Evolutionary conservation across 2,888 invertebrate genomes (phyloP).

Genomic region (Apotomis betuletana): DNA sequence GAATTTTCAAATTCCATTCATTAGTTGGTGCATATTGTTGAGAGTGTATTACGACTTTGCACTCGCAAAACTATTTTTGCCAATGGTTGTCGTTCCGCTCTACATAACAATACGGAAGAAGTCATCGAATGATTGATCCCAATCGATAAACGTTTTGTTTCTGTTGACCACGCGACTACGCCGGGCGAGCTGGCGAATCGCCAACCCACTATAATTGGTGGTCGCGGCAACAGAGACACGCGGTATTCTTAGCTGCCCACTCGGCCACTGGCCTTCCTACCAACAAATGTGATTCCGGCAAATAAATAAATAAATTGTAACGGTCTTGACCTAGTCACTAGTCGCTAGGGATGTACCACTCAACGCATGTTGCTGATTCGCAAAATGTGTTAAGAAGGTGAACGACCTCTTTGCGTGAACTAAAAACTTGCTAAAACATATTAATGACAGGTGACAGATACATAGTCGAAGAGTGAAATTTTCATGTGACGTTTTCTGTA

Average conservation of each 20-base stretch:
- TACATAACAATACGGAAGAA: constrained; percentile 43
- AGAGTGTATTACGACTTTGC: constrained; percentile 4
- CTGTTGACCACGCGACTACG: constrained; percentile 66
- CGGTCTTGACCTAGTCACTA: constrained; percentile 77
- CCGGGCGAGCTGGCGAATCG: constrained; percentile 85
- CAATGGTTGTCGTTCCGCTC: constrained; percentile 28
- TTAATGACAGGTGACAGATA: constrained; percentile 43
- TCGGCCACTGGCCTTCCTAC: constrained; percentile 80
- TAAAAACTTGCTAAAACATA: constrained; percentile 33
- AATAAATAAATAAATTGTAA: constrained; percentile 62
- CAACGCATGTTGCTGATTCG: constrained; percentile 48
- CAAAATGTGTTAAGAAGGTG: constrained; percentile 47
- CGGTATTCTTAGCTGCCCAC: constrained; percentile 87
- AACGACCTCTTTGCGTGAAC: constrained; percentile 55
- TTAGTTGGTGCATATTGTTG: not conserved
- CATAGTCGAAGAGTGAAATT: constrained; percentile 13
- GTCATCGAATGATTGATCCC: constrained; percentile 65
- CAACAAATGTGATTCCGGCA: constrained; percentile 60
- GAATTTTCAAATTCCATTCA: no score
- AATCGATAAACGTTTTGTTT: constrained; percentile 70
- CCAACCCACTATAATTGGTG: constrained; percentile 96
- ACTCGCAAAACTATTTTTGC: constrained; percentile 20
- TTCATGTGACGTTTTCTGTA: constrained; percentile 13
- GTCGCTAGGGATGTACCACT: constrained; percentile 53
- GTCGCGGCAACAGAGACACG: constrained; percentile 85